Evolutionary conservation across 2,888 invertebrate species (phyloP).

Genomic region (Adela reaumurella): DNA sequence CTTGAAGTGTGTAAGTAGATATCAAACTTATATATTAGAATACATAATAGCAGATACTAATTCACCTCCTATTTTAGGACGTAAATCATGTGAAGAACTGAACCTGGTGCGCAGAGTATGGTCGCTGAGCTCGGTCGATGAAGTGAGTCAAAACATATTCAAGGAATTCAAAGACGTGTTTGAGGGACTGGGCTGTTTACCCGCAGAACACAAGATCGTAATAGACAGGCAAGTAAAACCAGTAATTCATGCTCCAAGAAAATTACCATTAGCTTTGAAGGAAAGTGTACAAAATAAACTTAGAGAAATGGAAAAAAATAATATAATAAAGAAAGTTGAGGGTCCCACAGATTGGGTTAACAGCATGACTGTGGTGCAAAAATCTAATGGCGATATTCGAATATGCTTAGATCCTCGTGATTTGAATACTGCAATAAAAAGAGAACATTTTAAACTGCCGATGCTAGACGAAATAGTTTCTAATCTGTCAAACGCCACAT

Average conservation of each 20-base stretch:
- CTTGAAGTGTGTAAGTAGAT: conserved; percentile 1
- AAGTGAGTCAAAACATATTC: neutral
- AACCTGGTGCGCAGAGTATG: conserved; percentile 9
- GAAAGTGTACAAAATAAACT: conserved; percentile 7
- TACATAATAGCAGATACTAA: neutral
- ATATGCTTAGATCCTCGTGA: conserved; percentile 11
- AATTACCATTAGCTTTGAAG: conserved; percentile 4
- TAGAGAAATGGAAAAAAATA: conserved; percentile 6
- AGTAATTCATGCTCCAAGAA: conserved; percentile 10
- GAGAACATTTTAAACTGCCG: conserved; percentile 9
- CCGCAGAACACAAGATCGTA: conserved; percentile 10
- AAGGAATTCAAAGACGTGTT: conserved; percentile 8
- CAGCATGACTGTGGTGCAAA: conserved; percentile 14
- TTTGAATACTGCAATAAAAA: conserved; percentile 9
- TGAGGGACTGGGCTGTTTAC: conserved; percentile 9
- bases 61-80: neutral
- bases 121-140: neutral
- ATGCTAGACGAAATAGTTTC: conserved; percentile 8
- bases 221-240: conserved; percentile 7
- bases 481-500: conserved; percentile 7
- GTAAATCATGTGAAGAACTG: conserved; percentile 9
- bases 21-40: conserved; percentile 1
- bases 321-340: conserved; percentile 8
- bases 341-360: conserved; percentile 14
- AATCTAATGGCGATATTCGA: conserved; percentile 9